Evolutionary conservation across 2,888 invertebrate species (phyloP).

Genomic region (Cataglyphis livida): DNA sequence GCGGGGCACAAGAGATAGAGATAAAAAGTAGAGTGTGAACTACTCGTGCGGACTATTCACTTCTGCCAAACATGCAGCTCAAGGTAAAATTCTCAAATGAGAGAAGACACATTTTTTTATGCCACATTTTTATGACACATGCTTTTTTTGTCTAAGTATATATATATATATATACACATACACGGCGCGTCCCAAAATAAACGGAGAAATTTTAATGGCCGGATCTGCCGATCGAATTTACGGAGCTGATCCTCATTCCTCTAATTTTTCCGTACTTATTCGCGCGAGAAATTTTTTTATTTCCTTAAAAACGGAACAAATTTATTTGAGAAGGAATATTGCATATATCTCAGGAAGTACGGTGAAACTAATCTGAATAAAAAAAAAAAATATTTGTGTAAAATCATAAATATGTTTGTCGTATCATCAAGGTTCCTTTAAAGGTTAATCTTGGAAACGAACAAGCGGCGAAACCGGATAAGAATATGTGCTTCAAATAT

Average conservation of each 20-base stretch:
- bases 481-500: background rate
- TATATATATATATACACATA: background rate
- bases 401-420: background rate
- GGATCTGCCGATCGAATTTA: background rate
- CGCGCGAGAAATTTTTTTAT: background rate
- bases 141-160: background rate
- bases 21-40: background rate
- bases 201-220: background rate
- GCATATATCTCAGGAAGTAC: no score
- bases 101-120: background rate
- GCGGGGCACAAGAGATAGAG: background rate
- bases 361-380: background rate
- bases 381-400: background rate
- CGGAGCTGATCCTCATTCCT: no score
- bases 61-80: conserved; percentile 18
- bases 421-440: background rate
- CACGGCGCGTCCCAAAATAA: background rate
- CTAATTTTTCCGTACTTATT: no score
- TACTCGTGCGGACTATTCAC: background rate
- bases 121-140: background rate
- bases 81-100: conserved; percentile 31
- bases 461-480: background rate
- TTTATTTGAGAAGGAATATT: background rate
- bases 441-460: conserved; percentile 14
- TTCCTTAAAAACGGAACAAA: background rate